Evolutionary conservation across 2,113 vertebrate species (phyloP).

Genomic region (Semicossyphus pulcher): DNA sequence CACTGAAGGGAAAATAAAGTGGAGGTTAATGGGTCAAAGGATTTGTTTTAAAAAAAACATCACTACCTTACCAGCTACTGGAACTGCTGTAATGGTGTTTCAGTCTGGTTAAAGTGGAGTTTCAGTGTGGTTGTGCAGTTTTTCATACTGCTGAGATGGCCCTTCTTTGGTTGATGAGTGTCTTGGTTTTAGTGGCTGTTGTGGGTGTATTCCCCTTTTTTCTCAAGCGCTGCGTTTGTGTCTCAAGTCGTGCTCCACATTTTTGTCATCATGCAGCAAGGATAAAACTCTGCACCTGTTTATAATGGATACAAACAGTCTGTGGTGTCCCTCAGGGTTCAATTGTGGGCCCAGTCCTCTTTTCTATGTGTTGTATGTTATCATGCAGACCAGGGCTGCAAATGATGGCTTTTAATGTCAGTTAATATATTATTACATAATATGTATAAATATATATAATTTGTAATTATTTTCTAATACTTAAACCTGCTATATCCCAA

Average conservation of each 20-base stretch:
- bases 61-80: constrained; percentile 18
- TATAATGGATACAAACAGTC: background rate
- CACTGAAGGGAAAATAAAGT: background rate
- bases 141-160: constrained; percentile 59
- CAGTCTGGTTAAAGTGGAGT: constrained; percentile 53
- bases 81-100: constrained; percentile 47
- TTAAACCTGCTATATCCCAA: no score
- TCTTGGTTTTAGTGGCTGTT: constrained; percentile 71
- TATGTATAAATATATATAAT: no score
- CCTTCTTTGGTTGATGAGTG: constrained; percentile 43
- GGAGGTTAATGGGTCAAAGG: constrained; percentile 8
- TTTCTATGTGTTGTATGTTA: background rate
- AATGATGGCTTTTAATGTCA: no score
- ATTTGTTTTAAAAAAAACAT: constrained; percentile 2
- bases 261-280: background rate
- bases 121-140: constrained; percentile 57
- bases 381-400: background rate
- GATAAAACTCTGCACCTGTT: background rate
- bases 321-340: constrained; percentile 31
- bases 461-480: no score
- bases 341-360: background rate
- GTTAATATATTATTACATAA: no score
- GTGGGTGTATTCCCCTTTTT: constrained; percentile 65
- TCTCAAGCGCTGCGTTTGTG: constrained; percentile 29
- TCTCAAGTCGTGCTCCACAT: constrained; percentile 22